Percentiles rank a stretch among this genome's conserved stretches.
Conservation (phyloP, 1,140 invertebrate genomes). For the Rhynchophorus ferrugineus region DNA sequence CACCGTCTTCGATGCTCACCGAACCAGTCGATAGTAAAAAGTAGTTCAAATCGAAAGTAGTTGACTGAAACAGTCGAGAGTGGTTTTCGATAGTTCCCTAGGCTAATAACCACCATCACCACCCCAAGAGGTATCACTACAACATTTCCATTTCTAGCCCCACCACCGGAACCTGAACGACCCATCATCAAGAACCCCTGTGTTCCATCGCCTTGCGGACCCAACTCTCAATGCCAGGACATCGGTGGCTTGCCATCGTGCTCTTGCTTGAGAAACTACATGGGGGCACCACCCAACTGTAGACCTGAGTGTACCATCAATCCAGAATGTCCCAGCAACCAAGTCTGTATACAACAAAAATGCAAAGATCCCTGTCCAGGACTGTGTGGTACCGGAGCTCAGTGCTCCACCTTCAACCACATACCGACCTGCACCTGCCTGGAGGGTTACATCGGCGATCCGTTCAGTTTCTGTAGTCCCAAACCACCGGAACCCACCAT, state of each 20-base stretch:
- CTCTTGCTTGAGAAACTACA: slow-evolving; percentile 56
- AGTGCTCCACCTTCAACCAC: slow-evolving; percentile 63
- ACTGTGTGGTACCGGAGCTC: slow-evolving; percentile 60
- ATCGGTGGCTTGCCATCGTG: slow-evolving; percentile 56
- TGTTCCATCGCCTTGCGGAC: slow-evolving; percentile 70
- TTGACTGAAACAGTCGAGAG: too few species aligned
- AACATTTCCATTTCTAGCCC: slow-evolving; percentile 33
- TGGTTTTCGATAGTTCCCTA: too few species aligned
- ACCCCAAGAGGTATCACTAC: too few species aligned
- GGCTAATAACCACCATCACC: too few species aligned
- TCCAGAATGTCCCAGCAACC: slow-evolving; percentile 57
- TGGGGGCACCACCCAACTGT: slow-evolving; percentile 63
- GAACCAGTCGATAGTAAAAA: too few species aligned
- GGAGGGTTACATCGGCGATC: slow-evolving; percentile 62
- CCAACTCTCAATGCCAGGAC: slow-evolving; percentile 67
- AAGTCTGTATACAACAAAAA: slow-evolving; percentile 58
- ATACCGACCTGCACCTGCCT: slow-evolving; percentile 61
- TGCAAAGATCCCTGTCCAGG: slow-evolving; percentile 66
- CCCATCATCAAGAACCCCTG: slow-evolving; percentile 56
- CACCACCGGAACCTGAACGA: slow-evolving; percentile 31
- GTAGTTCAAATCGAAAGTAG: too few species aligned
- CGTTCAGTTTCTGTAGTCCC: slow-evolving; percentile 58
- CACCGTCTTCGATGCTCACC: too few species aligned
- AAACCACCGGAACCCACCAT: slow-evolving; percentile 43
- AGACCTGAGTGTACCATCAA: slow-evolving; percentile 66